phyloP scores from a whole-genome alignment of 2,797 vertebrate genomes.

The Danio jaintianensis region DNA sequence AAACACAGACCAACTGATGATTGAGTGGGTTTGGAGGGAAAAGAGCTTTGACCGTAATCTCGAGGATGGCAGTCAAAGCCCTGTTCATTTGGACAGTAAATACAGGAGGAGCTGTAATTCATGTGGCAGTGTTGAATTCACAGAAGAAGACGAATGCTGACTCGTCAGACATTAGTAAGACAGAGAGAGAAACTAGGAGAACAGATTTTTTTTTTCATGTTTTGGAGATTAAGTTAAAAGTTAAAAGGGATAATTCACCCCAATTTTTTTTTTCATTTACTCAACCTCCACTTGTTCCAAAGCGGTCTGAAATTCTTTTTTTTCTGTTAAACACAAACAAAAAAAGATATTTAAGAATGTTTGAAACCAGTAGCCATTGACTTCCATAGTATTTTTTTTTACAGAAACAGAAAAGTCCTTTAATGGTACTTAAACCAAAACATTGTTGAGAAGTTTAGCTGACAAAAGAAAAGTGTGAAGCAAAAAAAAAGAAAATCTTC shows the following conservation, averaged over 20 bases:
- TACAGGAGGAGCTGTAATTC: conserved; percentile 45
- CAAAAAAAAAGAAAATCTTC: not conserved
- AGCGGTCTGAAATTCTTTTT: too few relatives aligned
- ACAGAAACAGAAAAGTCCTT: not conserved
- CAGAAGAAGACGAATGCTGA: conserved; percentile 55
- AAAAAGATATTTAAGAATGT: too few relatives aligned
- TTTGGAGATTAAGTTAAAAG: too few relatives aligned
- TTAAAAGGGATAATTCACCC: not conserved
- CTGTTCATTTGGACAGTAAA: conserved; percentile 32
- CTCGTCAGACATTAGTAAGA: conserved; percentile 28
- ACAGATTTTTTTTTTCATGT: not conserved
- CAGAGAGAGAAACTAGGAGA: not conserved
- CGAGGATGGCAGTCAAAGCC: conserved; percentile 23
- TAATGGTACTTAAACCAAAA: conserved; percentile 5
- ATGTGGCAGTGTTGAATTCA: conserved; percentile 60
- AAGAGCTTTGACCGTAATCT: conserved; percentile 36
- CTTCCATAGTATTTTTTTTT: too few relatives aligned
- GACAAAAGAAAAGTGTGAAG: not conserved
- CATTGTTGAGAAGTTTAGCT: not conserved
- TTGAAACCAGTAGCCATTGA: too few relatives aligned
- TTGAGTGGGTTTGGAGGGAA: conserved; percentile 35
- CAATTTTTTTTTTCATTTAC: not conserved
- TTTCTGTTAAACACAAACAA: too few relatives aligned
- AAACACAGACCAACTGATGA: conserved; percentile 39
- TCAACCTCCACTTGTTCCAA: too few relatives aligned